Base-by-base conservation (phyloP, 2,888 invertebrate genomes). In the Standfussiana lucernea region DNA sequence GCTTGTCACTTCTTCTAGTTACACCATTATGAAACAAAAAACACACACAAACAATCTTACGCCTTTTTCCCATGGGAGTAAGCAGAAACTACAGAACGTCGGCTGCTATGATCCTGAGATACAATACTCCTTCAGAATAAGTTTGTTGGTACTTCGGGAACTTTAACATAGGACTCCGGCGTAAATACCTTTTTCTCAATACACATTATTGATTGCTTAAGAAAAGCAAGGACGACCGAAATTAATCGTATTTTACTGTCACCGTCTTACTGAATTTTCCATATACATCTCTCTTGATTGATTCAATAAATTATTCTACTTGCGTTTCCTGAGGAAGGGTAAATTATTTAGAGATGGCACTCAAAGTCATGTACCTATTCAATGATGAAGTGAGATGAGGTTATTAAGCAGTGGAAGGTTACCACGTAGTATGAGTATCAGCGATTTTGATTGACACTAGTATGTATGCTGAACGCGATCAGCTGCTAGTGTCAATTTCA, bases 291-390 rank as follows among this genome's bases (percentile, higher is more conserved):
- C 56, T 37, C 8, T 40, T 56, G 53, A 77, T 69, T 69, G 64
- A 78, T 77, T 47, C 40, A 77, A 78, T 78, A 65, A 78, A 65
- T 65, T 65, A 77, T 78, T 77, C 32, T 32, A 69, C 53, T 77
- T 64, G 37, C n/a, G 28, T 64, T 47, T 64, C 24, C 11, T n/a
- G 28, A n/a, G 37, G 24, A 21, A 35, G 45, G 37, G 21, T 77
- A 77, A 50, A 75, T 67, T 77, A 75, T 67, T 77, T 50, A 75
- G 18, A n/a, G n/a, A 65, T 21, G 50, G 10, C 18, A 56, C 40
- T 69, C 68, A 47, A 40, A 77, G 42, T 10, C 21, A 13, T 18
- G 6, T 35, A 24, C 24, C 15, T 15, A 28, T 42, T 40, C 24
- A n/a, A 24, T 45, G 18, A 73, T 13, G 28, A 28, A 47, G 18